phyloP scores from a whole-genome alignment of 2,888 invertebrate species.

The Euplexia lucipara region DNA sequence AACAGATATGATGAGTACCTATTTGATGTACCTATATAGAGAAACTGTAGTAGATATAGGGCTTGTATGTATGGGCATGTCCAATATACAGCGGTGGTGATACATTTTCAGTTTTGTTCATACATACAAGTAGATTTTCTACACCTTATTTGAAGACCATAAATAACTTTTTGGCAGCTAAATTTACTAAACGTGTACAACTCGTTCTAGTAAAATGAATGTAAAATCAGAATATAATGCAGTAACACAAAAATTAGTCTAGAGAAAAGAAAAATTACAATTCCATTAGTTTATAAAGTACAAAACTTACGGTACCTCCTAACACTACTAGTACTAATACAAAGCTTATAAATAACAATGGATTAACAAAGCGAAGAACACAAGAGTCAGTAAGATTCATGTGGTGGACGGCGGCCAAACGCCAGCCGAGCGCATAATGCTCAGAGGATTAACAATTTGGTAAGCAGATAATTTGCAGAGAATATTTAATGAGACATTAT shows the following conservation, averaged over 20 bases:
- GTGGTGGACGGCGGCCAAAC: slow-evolving; percentile 83
- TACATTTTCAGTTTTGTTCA: neutral
- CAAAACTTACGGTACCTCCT: slow-evolving; percentile 42
- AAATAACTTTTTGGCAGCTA: too few relatives aligned
- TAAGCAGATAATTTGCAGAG: slow-evolving; percentile 77
- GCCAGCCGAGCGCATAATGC: slow-evolving; percentile 78
- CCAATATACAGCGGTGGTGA: neutral
- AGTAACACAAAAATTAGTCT: neutral
- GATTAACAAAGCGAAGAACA: slow-evolving; percentile 81
- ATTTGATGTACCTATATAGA: neutral
- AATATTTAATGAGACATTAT: slow-evolving; percentile 69
- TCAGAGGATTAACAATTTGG: slow-evolving; percentile 79
- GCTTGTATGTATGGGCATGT: neutral
- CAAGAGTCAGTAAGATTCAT: slow-evolving; percentile 75
- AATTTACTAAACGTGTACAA: too few relatives aligned
- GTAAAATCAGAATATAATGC: neutral
- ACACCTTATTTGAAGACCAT: too few relatives aligned
- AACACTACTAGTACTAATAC: slow-evolving; percentile 27
- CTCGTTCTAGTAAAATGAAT: too few relatives aligned
- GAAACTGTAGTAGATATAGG: neutral
- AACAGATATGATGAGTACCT: neutral
- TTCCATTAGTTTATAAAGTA: slow-evolving; percentile 11
- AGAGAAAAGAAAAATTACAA: slow-evolving; percentile 16
- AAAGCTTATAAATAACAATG: slow-evolving; percentile 81
- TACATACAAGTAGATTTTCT: too few relatives aligned